Evolutionary conservation across 2,797 vertebrate genomes (phyloP).

Genomic region (Lagodon rhomboides): DNA sequence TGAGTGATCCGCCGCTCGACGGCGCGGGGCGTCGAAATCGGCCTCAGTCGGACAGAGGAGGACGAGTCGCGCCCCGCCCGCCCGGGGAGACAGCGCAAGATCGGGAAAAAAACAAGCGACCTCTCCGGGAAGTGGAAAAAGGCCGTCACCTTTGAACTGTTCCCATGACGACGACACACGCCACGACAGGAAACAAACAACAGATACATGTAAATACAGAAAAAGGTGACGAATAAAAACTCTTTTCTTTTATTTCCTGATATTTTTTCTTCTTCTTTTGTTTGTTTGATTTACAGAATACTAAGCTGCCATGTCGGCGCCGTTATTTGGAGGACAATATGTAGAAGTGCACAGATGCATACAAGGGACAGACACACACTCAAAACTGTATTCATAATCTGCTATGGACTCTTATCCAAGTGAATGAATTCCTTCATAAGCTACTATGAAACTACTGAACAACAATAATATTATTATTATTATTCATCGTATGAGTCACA

Average conservation of each 20-base stretch:
- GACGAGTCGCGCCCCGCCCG: constrained; percentile 15
- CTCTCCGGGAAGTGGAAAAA: constrained; percentile 22
- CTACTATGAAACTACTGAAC: constrained; percentile 6
- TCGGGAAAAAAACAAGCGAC: constrained; percentile 45
- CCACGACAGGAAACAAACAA: not conserved
- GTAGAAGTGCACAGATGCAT: not conserved
- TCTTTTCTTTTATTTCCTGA: not conserved
- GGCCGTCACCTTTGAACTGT: constrained; percentile 31
- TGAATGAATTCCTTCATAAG: constrained; percentile 11
- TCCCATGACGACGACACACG: not conserved
- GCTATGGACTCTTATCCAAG: not conserved
- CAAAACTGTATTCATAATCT: constrained; percentile 4
- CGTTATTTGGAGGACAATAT: not conserved
- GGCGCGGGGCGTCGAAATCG: not conserved
- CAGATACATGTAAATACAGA: constrained; percentile 18
- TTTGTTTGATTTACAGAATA: constrained; percentile 3
- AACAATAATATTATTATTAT: constrained; percentile 9
- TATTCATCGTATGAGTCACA: constrained; percentile 9
- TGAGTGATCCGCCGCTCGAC: constrained; percentile 64
- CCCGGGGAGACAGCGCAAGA: constrained; percentile 36
- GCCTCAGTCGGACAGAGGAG: not conserved
- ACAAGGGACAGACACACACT: not conserved
- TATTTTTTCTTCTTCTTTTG: too few relatives aligned
- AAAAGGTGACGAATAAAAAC: not conserved
- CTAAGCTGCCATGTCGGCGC: not conserved